Base-by-base conservation (phyloP, 1,140 invertebrate species). In the Stenopsyche tienmushanensis region DNA sequence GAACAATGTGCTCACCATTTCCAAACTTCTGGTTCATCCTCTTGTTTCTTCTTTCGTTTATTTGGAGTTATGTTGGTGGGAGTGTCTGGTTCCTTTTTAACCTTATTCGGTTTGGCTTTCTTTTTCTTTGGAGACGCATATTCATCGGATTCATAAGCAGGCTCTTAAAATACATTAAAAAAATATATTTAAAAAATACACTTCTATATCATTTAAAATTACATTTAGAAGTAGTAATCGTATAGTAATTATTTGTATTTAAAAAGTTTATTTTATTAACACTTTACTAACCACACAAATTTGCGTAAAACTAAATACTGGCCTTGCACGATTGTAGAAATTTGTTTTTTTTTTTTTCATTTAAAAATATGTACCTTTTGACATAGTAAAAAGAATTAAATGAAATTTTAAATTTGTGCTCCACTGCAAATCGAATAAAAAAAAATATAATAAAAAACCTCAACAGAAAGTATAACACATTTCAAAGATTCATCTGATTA, bases 1-100 rank as follows among this genome's bases (percentile, higher is more conserved):
- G 21, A 18, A 50, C 2, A 26, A 34, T n/a, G 13, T 60, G 24
- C 80, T 84, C 82, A 94, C 92, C 93, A 97, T 86, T 93, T 94
- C 94, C 94, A 97, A 65, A 95, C 91, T 80, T 96, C 90, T 73
- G 85, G 84, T 72, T 89, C 86, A 72, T 92, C 89, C 65, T 92
- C 90, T 68, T 90, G 86, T 73, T 93, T 89, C 73, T 92, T 93
- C 73, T 90, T 91, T 15, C 79, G 75, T 69, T 87, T 88, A 39
- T 78, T 83, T 50, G 82, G 83, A 34, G 70, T 54, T 24, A 62
- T 68, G 49, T 77, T 75, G 10, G 62, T 34, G 65, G 67, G 73
- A 68, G 65, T 64, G 24, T 73, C 71, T 23, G 72, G 69, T 72
- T 80, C 76, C 57, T 67, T 73, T 72, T 82, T 81, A 20, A 76